Evolutionary conservation across 2,888 invertebrate species (phyloP), one percentile per base, ranked within the genome.

Genomic region (Flexamia atlantica): DNA sequence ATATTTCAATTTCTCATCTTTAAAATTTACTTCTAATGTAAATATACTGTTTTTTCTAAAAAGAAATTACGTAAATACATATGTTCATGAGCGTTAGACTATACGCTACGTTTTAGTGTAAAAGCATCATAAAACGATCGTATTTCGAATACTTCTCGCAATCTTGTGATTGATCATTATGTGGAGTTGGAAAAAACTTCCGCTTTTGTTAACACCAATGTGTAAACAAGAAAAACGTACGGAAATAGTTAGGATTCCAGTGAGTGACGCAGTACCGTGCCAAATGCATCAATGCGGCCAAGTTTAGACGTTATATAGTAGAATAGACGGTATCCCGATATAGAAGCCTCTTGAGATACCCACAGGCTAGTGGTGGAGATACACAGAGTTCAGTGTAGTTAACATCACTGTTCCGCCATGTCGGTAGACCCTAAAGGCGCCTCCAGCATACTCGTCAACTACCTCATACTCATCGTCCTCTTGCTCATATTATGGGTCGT

Each of bases 401-500:
- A 64, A 25, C 40, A 40, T 40, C 40, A 5, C 5, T 5, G 7
- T 9, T 40, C 14, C 40, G 28, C 10, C 20, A 79, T 79, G 79
- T 32, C 79, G n/a, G 79, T 79, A 1, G 79, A 79, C 28, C 50
- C 79, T 57, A 79, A 36, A 50, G 79, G 79, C 17, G 79, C 79
- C 1, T 79, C 79, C 57, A 79, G 79, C 57, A 79, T 79, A 32
- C 79, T 79, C 4, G 79, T 79, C 79, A 79, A 79, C 79, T 79
- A 79, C 36, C 57, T 79, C 53, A 79, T 79, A 32, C 57, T 79
- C 7, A 79, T 79, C 30, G 79, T 79, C 32, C 79, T 79, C 17
- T 79, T 79, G 36, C 79, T 79, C 79, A 79, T 79, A 30, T 20
- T 79, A 36, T 79, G 79, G 79, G 79, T 79, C 57, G 79, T 79